Evolutionary conservation across 2,888 invertebrate species (phyloP).

Genomic region (Creontiades dilutus): DNA sequence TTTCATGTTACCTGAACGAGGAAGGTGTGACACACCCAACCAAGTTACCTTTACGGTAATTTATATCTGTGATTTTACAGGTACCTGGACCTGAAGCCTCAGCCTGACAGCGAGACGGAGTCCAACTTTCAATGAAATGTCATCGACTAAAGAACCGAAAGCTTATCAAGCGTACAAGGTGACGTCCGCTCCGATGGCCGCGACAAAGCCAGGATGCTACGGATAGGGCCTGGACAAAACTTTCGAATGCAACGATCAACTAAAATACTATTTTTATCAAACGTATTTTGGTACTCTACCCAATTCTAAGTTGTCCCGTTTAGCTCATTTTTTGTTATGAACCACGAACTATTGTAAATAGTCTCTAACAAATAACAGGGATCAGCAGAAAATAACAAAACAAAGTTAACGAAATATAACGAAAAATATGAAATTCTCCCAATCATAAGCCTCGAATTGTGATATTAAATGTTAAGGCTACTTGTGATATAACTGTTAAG

Average conservation of each 20-base stretch:
- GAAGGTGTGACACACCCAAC: too few relatives aligned
- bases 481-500: conserved; percentile 65
- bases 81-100: conserved; percentile 52
- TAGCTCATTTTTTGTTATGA: conserved; percentile 42
- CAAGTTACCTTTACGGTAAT: too few relatives aligned
- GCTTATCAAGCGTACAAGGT: not conserved
- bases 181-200: too few relatives aligned
- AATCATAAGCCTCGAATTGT: conserved; percentile 66
- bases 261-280: conserved; percentile 65
- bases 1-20: too few relatives aligned
- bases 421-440: conserved; percentile 34
- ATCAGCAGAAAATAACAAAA: conserved; percentile 46
- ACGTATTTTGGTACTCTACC: conserved; percentile 63
- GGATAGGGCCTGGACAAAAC: conserved; percentile 4
- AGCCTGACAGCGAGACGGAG: conserved; percentile 60
- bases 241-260: conserved; percentile 54
- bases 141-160: not conserved
- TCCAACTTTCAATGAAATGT: conserved; percentile 61
- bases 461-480: conserved; percentile 67
- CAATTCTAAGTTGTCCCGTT: conserved; percentile 11
- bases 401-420: not conserved
- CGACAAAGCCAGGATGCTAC: not conserved
- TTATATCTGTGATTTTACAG: not conserved
- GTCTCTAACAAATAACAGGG: conserved; percentile 43
- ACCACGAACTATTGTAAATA: conserved; percentile 52